These are phyloP conservation scores for Achroia grisella DNA, from an alignment of 1,140 invertebrate species.

Conservation along the genomic window DNA sequence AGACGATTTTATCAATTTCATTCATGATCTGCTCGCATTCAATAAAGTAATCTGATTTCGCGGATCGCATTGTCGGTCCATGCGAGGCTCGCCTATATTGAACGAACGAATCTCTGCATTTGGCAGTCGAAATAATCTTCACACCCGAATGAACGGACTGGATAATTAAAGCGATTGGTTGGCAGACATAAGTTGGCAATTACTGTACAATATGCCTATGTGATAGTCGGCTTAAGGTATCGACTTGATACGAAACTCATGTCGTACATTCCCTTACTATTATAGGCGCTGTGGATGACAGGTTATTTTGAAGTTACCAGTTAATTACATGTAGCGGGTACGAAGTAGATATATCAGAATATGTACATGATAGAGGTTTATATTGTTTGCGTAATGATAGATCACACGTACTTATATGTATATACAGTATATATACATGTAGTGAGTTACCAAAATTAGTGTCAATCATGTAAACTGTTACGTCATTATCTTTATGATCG, in stretches of 20 bases:
- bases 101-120: constrained; percentile 41
- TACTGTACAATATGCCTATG: constrained; percentile 38
- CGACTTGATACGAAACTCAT: neutral
- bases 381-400: no score
- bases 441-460: no score
- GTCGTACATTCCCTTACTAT: neutral
- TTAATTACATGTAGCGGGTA: neutral
- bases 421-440: no score
- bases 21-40: constrained; percentile 48
- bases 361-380: neutral
- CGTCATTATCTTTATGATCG: no score
- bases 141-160: constrained; percentile 37
- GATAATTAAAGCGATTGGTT: constrained; percentile 60
- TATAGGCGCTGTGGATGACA: constrained; percentile 1
- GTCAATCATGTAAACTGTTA: no score
- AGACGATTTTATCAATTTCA: constrained; percentile 55
- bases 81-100: constrained; percentile 32
- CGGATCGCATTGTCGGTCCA: constrained; percentile 38
- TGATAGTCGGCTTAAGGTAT: constrained; percentile 32
- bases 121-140: constrained; percentile 61
- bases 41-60: constrained; percentile 55
- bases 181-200: constrained; percentile 62
- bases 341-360: neutral
- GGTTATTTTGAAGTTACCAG: neutral
- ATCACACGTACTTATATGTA: no score